These are phyloP conservation scores for Zosterops borbonicus DNA, from an alignment of 2,113 vertebrate genomes.

Conservation along the genomic window DNA sequence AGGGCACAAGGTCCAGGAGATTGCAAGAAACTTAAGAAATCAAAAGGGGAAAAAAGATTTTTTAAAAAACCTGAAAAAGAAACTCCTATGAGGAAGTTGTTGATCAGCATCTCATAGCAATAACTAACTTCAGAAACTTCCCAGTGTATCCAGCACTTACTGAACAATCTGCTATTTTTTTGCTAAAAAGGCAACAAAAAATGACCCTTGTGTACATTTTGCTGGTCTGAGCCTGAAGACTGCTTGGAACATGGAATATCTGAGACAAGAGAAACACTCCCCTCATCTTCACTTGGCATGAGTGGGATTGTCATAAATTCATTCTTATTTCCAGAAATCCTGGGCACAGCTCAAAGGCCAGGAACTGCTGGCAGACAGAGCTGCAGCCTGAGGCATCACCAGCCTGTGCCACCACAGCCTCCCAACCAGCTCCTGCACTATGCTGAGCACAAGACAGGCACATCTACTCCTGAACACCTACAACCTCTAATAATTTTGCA, in stretches of 20 bases:
- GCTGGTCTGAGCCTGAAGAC: neutral
- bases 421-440: neutral
- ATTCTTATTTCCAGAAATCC: neutral
- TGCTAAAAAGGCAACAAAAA: neutral
- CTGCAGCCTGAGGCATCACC: neutral
- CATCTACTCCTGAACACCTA: neutral
- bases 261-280: neutral
- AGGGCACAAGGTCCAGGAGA: neutral
- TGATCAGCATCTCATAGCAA: neutral
- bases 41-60: neutral
- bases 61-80: neutral
- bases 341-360: neutral
- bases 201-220: neutral
- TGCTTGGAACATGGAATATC: neutral
- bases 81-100: accelerated
- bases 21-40: neutral
- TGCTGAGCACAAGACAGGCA: neutral
- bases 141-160: neutral
- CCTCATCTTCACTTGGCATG: accelerated
- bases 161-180: neutral
- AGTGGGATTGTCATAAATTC: neutral
- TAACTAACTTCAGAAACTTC: neutral
- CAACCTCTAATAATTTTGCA: neutral
- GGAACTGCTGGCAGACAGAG: accelerated
- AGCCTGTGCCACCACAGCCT: neutral